Conservation (phyloP, 1,140 invertebrate genomes). For the Sarcophaga bullata region DNA sequence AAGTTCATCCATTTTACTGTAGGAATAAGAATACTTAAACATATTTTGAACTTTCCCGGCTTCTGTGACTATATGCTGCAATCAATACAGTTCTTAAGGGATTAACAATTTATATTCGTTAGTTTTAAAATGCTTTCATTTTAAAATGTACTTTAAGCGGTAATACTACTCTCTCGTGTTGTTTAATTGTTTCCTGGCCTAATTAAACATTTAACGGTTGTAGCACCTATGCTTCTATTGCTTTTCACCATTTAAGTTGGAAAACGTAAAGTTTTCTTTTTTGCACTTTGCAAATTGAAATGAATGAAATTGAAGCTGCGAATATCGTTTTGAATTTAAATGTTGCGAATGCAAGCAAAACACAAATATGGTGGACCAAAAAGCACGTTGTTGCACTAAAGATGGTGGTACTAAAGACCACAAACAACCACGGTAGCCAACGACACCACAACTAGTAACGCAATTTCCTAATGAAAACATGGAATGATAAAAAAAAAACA, state of each 20-base stretch:
- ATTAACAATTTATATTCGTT: background rate
- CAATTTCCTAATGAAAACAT: background rate
- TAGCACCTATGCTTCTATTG: conserved; percentile 23
- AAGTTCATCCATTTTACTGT: background rate
- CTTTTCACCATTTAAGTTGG: background rate
- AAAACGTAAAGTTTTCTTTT: background rate
- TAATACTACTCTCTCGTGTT: no score
- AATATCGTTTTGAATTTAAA: background rate
- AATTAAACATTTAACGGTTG: conserved; percentile 36
- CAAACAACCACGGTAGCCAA: background rate
- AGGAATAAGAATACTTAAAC: background rate
- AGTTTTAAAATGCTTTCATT: background rate
- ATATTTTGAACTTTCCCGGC: background rate
- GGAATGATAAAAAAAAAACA: background rate
- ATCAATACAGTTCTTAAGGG: background rate
- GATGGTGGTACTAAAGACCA: background rate
- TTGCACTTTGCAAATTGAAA: background rate
- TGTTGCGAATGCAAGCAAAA: background rate
- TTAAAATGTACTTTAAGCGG: no score
- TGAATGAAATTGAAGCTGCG: background rate
- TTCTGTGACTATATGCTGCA: background rate
- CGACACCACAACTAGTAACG: background rate
- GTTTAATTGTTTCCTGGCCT: conserved; percentile 6
- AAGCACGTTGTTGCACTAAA: background rate
- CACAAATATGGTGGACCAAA: background rate